Base-by-base conservation (phyloP, 1,140 invertebrate species). In the Latrodectus geometricus region DNA sequence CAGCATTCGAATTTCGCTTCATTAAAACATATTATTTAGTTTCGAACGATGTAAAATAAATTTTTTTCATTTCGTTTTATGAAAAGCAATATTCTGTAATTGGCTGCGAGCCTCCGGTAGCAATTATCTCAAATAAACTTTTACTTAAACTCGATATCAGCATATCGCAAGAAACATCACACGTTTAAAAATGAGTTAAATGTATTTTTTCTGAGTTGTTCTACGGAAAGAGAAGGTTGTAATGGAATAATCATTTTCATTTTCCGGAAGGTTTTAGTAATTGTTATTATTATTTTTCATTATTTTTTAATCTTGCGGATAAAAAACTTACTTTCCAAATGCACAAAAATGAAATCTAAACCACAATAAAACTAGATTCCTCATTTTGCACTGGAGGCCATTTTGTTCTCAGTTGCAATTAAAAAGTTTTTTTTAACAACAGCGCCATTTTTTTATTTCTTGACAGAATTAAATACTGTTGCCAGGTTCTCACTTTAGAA, bases 111-210 rank as follows among this genome's bases (percentile, higher is more conserved):
- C 49, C 66, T 70, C 17, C 11, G 66, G 78, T n/a, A 20, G 17
- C 66, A 80, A 80, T 80, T 80, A 80, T 20, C 35, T 12, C 21
- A 79, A 79, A 79, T 79, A 79, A 79, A 80, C 56, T 70, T 80
- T 80, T n/a, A 66, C n/a, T 80, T 35, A 69, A 69, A 70, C 68
- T 80, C 66, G 49, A 69, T 70, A 65, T 80, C 78, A 80, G 78
- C 78, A 80, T 9, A 54, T 48, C 70, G 66, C 21, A 68, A 78
- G 17, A 61, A 17, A 61, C 17, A 61, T 69, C 17, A 14, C 68
- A n/a, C 20, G 14, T n/a, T 21, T 4, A 21, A 69, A 23, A 21
- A 69, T 21, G 21, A 69, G 20, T 69, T 69, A 69, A 21, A 69
- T n/a, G 9, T n/a, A n/a, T 78, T 78, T 75, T 75, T 75, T 52